A percentile compares a stretch with the other conserved stretches of the same genome.
phyloP scores from a whole-genome alignment of 1,140 invertebrate species.

The Drosophila santomea region DNA sequence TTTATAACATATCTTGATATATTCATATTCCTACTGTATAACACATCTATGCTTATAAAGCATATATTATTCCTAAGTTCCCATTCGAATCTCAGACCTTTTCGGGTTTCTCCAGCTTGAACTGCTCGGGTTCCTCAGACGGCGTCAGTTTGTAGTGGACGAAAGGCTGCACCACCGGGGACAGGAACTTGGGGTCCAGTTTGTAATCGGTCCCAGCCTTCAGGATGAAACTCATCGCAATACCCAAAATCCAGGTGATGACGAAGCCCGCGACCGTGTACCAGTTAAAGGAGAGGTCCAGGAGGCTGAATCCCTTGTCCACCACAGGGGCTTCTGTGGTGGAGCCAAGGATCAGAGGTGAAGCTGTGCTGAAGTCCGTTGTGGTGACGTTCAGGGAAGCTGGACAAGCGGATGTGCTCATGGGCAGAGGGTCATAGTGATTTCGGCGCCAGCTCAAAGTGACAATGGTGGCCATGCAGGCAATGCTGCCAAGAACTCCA shows the following conservation, averaged over 20 bases:
- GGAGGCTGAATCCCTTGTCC: constrained; percentile 84
- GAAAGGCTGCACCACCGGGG: constrained; percentile 76
- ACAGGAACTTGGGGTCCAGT: constrained; percentile 81
- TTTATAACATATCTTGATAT: neutral
- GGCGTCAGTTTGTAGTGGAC: constrained; percentile 51
- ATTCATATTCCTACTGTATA: neutral
- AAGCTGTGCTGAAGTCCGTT: constrained; percentile 6
- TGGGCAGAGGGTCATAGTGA: constrained; percentile 83
- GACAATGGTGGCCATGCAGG: constrained; percentile 90
- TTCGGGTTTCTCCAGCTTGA: constrained; percentile 40
- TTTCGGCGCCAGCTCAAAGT: constrained; percentile 88
- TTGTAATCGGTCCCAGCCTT: constrained; percentile 63
- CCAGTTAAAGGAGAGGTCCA: constrained; percentile 87
- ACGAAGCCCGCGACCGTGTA: constrained; percentile 87
- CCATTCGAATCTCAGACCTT: constrained; percentile 23
- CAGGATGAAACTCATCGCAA: constrained; percentile 79
- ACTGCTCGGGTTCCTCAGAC: constrained; percentile 49
- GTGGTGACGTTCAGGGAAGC: constrained; percentile 61
- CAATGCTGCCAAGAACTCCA: constrained; percentile 88
- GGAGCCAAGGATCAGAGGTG: neutral
- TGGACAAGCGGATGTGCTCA: constrained; percentile 87
- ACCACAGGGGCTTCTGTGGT: neutral
- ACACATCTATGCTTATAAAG: constrained; percentile 33
- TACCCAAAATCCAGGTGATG: constrained; percentile 87
- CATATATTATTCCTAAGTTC: constrained; percentile 11